phyloP scores from a whole-genome alignment of 1,140 invertebrate species.

The Papilio polytes region DNA sequence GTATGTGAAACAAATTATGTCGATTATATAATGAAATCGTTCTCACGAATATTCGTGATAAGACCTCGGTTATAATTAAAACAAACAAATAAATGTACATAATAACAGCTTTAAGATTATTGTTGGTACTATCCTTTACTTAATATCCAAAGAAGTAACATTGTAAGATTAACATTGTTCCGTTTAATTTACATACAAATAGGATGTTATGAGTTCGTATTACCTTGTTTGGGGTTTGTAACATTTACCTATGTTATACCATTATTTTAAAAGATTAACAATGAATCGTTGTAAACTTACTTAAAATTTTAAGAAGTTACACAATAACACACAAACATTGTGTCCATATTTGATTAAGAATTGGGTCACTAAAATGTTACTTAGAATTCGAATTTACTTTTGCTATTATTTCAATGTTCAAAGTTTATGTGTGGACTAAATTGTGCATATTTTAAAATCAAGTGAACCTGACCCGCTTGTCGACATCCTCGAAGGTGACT shows the following conservation, averaged over 20 bases:
- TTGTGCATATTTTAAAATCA: too few relatives aligned
- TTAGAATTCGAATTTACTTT: background rate
- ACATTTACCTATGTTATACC: background rate
- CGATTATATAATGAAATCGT: too few relatives aligned
- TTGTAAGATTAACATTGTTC: conserved; percentile 65
- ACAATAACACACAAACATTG: conserved; percentile 58
- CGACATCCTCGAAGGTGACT: too few relatives aligned
- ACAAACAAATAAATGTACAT: too few relatives aligned
- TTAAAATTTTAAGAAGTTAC: conserved; percentile 41
- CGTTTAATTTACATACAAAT: conserved; percentile 73
- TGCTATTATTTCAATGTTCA: too few relatives aligned
- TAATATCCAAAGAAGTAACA: conserved; percentile 41
- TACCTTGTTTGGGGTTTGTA: conserved; percentile 51
- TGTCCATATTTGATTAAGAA: conserved; percentile 48
- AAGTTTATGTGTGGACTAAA: too few relatives aligned
- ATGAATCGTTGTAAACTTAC: background rate
- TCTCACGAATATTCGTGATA: too few relatives aligned
- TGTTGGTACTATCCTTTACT: background rate
- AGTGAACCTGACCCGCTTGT: too few relatives aligned
- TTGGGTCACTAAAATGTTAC: conserved; percentile 50
- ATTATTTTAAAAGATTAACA: background rate
- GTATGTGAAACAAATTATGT: too few relatives aligned
- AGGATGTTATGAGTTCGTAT: conserved; percentile 63
- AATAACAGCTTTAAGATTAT: too few relatives aligned
- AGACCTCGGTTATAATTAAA: too few relatives aligned